Percentiles rank a stretch among this genome's conserved stretches.
Conservation (phyloP, 2,113 vertebrate genomes). For the Chloebia gouldiae region DNA sequence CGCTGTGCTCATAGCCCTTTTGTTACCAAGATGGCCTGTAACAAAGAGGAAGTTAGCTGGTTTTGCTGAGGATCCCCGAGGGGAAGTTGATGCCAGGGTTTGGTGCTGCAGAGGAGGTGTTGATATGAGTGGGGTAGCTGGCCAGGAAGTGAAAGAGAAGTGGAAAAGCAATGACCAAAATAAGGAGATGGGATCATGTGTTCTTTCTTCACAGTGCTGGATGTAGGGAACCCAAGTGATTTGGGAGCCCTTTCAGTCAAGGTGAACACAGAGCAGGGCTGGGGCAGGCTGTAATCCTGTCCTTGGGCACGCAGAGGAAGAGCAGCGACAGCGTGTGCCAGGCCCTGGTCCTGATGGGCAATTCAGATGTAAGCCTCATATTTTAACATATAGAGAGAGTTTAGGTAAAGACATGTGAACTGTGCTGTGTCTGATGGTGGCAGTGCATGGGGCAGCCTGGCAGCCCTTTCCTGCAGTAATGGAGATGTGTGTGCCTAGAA, state of each 20-base stretch:
- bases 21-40: background rate
- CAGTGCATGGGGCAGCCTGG: background rate
- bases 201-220: background rate
- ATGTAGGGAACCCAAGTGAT: background rate
- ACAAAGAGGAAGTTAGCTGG: background rate
- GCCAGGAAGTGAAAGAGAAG: background rate
- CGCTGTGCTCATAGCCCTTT: background rate
- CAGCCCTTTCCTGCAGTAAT: background rate
- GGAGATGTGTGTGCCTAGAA: background rate
- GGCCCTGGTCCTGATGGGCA: background rate
- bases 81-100: background rate
- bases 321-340: background rate
- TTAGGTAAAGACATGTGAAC: background rate
- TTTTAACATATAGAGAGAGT: background rate
- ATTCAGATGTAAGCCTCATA: background rate
- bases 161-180: background rate
- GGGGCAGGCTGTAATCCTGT: background rate
- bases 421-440: background rate
- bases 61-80: background rate
- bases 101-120: background rate
- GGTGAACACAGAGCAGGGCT: background rate
- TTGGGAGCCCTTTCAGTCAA: background rate
- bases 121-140: background rate
- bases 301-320: fast-evolving
- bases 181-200: background rate